phyloP scores from a whole-genome alignment of 2,888 invertebrate species.

The Archips xylosteana region DNA sequence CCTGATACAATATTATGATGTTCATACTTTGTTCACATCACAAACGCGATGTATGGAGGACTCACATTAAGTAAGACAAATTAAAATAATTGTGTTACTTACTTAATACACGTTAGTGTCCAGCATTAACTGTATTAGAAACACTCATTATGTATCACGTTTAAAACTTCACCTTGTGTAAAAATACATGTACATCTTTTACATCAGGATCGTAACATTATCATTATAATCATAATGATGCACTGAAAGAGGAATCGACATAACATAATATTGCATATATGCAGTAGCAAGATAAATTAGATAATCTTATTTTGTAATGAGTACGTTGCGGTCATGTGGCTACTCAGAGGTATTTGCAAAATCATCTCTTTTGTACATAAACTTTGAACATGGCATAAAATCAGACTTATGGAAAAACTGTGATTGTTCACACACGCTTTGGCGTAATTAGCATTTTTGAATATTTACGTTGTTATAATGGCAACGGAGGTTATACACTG shows the following conservation, averaged over 20 bases:
- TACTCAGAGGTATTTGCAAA: slow-evolving; percentile 13
- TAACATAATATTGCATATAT: slow-evolving; percentile 29
- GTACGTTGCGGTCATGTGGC: slow-evolving; percentile 8
- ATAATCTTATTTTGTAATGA: slow-evolving; percentile 34
- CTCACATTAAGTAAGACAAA: too few relatives aligned
- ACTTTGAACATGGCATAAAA: neutral
- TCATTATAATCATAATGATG: slow-evolving; percentile 13
- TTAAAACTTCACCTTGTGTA: neutral
- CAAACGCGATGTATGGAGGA: too few relatives aligned
- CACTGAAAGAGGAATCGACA: slow-evolving; percentile 16
- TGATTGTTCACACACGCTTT: neutral
- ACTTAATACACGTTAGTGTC: too few relatives aligned
- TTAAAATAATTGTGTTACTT: too few relatives aligned
- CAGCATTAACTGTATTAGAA: too few relatives aligned
- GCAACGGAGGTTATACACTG: neutral
- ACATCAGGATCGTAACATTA: slow-evolving; percentile 4
- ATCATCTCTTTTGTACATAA: neutral
- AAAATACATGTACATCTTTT: neutral
- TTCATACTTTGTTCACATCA: too few relatives aligned
- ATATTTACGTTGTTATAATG: neutral
- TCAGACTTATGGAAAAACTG: neutral
- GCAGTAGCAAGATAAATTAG: slow-evolving; percentile 24
- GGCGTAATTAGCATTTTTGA: slow-evolving; percentile 2
- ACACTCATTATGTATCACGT: too few relatives aligned
- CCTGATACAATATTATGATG: too few relatives aligned